A percentile compares a stretch with the other conserved stretches of the same genome.
Evolutionary conservation across 2,888 invertebrate species (phyloP).

Genomic region (Stenoptilia bipunctidactyla): DNA sequence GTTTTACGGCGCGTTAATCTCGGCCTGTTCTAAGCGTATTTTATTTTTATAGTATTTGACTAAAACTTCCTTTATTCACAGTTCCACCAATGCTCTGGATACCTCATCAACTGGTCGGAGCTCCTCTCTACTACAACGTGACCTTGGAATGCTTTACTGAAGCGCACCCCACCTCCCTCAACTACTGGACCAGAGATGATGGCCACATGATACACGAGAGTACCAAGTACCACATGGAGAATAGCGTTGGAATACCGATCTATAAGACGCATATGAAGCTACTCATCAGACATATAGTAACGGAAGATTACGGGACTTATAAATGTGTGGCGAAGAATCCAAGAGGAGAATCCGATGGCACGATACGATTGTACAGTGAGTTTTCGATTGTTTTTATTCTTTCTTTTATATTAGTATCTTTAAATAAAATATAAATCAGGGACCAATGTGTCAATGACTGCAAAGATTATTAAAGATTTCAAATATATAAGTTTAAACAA

Average conservation of each 20-base stretch:
- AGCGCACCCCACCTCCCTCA: constrained; percentile 90
- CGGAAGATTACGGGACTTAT: constrained; percentile 87
- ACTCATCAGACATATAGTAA: constrained; percentile 81
- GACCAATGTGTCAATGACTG: too few species aligned
- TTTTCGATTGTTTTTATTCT: constrained; percentile 21
- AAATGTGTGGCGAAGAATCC: constrained; percentile 93
- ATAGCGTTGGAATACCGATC: constrained; percentile 75
- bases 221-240: constrained; percentile 83
- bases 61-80: too few species aligned
- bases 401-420: background rate
- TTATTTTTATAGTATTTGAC: too few species aligned
- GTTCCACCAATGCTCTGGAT: constrained; percentile 95
- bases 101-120: constrained; percentile 90
- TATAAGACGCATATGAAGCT: constrained; percentile 92
- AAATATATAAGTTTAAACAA: too few species aligned
- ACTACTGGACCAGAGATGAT: constrained; percentile 91
- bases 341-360: constrained; percentile 90
- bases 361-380: constrained; percentile 91
- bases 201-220: constrained; percentile 92
- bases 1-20: too few species aligned
- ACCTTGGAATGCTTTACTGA: constrained; percentile 91
- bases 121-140: constrained; percentile 84
- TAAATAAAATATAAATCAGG: too few species aligned
- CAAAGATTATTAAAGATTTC: too few species aligned
- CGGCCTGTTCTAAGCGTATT: too few species aligned